These are phyloP conservation scores for Unio delphinus DNA, from an alignment of 2,888 invertebrate species.

Conservation along the genomic window DNA sequence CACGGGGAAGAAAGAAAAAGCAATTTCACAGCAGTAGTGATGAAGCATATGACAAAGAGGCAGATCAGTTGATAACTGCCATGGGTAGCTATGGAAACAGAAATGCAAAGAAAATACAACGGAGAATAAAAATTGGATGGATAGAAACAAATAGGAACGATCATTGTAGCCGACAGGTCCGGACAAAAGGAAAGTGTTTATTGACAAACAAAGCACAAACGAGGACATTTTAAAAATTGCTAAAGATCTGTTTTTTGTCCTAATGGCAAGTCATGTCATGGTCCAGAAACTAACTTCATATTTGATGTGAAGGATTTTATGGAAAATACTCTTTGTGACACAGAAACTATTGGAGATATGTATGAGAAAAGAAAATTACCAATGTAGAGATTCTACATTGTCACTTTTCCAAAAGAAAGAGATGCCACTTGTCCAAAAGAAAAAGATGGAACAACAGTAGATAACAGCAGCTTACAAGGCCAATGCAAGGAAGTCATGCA, in stretches of 20 bases:
- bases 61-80: background rate
- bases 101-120: background rate
- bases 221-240: background rate
- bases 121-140: background rate
- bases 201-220: background rate
- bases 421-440: too few relatives aligned
- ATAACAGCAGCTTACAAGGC: too few relatives aligned
- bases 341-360: too few relatives aligned
- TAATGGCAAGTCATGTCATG: background rate
- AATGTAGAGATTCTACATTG: too few relatives aligned
- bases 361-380: too few relatives aligned
- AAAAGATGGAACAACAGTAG: too few relatives aligned
- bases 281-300: too few relatives aligned
- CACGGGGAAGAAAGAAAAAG: too few relatives aligned
- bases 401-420: too few relatives aligned
- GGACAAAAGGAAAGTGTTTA: background rate
- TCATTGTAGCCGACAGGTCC: background rate
- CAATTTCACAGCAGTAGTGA: background rate
- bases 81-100: slow-evolving; percentile 1
- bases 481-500: too few relatives aligned
- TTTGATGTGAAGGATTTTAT: too few relatives aligned
- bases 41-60: background rate
- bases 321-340: too few relatives aligned
- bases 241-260: background rate
- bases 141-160: background rate